Base-by-base conservation (phyloP, 2,797 vertebrate species). In the Halcyon chelicuti region DNA sequence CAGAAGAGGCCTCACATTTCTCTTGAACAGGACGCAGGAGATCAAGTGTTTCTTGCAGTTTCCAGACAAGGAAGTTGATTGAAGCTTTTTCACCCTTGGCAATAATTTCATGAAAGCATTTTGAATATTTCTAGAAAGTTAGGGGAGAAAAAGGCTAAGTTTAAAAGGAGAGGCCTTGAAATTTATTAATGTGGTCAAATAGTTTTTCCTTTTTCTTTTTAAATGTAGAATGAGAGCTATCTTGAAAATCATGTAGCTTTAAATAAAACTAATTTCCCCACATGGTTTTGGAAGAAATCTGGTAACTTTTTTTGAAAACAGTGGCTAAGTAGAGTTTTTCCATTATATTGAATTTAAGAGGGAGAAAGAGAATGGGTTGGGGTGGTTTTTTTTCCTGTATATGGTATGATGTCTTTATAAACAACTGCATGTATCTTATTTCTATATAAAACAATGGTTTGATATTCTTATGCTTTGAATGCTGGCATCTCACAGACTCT, bases 41-140 rank as follows among this genome's bases (percentile, higher is more conserved):
- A 49, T 76, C 61, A 6, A 97, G 95, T 1, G 12, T 28, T 61
- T 88, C 58, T 68, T 97, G 81, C 57, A 94, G 51, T 17, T 1
- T 57, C 93, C 82, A 89, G 9, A 23, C 62, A 35, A 97, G 89
- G 19, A 5, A 40, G 58, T 96, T 94, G 60, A 97, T 54, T 67
- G 95, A 91, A 83, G 73, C 35, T 52, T 51, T 85, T 63, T 91
- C 90, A 77, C 37, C 52, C 22, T 65, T 73, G 52, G 37, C 16
- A 5, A 81, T 51, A 55, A 94, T 94, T 25, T 93, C 72, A 12
- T 33, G 33, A 31, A 96, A 42, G 39, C 94, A 95, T 51, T 89
- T 5, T 54, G 86, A 95, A 76, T 79, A 92, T 87, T 93, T 93
- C 93, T 96, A 1, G 18, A 7, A 62, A 67, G 20, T 60, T n/a